These are phyloP conservation scores for Capreolus pygargus DNA, from an alignment of 2,113 vertebrate species.

Conservation along the genomic window DNA sequence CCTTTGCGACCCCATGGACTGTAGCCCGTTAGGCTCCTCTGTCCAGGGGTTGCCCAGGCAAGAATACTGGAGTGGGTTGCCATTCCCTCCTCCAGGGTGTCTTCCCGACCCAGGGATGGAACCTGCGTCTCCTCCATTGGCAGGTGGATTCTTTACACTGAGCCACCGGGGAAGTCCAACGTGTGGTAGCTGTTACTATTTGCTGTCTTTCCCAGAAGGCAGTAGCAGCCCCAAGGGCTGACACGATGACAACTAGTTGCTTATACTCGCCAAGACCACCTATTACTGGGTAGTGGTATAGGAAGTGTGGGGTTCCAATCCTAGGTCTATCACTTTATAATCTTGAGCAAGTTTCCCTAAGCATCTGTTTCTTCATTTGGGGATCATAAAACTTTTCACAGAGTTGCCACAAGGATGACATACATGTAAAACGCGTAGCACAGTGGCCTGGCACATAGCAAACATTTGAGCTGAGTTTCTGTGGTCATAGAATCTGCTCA, in stretches of 20 bases:
- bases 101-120: not conserved
- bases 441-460: not conserved
- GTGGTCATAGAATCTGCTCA: not conserved
- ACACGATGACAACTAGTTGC: not conserved
- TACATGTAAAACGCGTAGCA: not conserved
- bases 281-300: not conserved
- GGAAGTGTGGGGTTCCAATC: not conserved
- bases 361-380: not conserved
- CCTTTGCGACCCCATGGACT: not conserved
- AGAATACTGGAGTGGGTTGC: not conserved
- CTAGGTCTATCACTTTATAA: not conserved
- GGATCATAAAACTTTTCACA: not conserved
- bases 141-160: not conserved
- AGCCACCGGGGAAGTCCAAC: not conserved
- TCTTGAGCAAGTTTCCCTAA: not conserved
- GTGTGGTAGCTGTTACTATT: not conserved
- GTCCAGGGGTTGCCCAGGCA: not conserved
- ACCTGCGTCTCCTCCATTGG: not conserved
- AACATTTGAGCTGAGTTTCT: not conserved
- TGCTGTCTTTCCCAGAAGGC: not conserved
- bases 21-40: not conserved
- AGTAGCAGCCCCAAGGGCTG: not conserved
- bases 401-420: not conserved
- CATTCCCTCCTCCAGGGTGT: not conserved
- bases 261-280: not conserved